A percentile compares a stretch with the other conserved stretches of the same genome.
Evolutionary conservation across 2,113 vertebrate species (phyloP).

Genomic region (Proterorhinus semilunaris): DNA sequence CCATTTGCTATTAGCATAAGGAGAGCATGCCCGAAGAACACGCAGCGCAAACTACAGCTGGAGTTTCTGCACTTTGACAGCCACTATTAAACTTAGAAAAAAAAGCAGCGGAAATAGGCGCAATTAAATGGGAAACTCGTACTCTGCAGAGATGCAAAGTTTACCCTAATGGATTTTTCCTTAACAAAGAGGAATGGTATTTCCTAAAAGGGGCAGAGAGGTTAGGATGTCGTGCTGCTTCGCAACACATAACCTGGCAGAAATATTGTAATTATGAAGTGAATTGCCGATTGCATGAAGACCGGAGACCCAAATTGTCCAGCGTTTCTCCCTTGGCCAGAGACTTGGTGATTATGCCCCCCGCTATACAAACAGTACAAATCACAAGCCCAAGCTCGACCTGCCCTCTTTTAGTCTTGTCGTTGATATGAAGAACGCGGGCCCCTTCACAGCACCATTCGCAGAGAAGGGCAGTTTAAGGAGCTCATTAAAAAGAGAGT

Average conservation of each 20-base stretch:
- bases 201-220: neutral
- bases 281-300: neutral
- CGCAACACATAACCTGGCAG: neutral
- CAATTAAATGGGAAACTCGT: constrained; percentile 8
- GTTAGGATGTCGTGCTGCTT: neutral
- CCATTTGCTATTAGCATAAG: constrained; percentile 2
- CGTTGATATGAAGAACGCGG: constrained; percentile 46
- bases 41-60: neutral
- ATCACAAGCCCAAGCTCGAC: constrained; percentile 12
- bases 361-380: constrained; percentile 28
- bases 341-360: constrained; percentile 11
- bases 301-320: neutral
- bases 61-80: neutral
- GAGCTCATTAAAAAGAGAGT: constrained; percentile 56
- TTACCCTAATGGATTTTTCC: constrained; percentile 6
- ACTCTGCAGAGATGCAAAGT: constrained; percentile 9
- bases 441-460: constrained; percentile 37
- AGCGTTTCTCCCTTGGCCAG: constrained; percentile 4
- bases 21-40: neutral
- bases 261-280: neutral
- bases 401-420: constrained; percentile 44
- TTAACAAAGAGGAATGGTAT: neutral
- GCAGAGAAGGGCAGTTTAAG: constrained; percentile 33
- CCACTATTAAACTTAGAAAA: constrained; percentile 4
- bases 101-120: neutral